phyloP scores from a whole-genome alignment of 30 jellyfish, hydroid and myxozoan genomes.

The Aurelia sp. region DNA sequence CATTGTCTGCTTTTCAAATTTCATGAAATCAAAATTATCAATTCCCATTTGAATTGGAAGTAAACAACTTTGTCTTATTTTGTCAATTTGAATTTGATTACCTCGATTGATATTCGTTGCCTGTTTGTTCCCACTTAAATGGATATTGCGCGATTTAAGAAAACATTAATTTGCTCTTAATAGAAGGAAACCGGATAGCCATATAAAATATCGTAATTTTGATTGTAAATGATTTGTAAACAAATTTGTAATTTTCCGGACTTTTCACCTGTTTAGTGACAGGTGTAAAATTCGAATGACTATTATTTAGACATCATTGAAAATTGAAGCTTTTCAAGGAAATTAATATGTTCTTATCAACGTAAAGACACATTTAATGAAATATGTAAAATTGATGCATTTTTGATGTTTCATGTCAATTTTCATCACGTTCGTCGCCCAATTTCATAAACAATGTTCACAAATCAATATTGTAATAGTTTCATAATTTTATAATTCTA shows the following conservation, averaged over 20 bases:
- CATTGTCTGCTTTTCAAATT: too few relatives aligned
- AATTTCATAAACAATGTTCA: too few relatives aligned
- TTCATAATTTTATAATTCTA: too few relatives aligned
- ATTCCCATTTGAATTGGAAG: neutral
- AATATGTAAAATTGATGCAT: too few relatives aligned
- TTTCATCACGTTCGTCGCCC: too few relatives aligned
- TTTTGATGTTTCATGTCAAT: too few relatives aligned
- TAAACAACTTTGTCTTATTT: neutral
- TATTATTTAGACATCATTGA: too few relatives aligned
- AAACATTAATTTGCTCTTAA: constrained; percentile 53
- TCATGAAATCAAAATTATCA: too few relatives aligned
- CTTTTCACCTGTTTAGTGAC: constrained; percentile 41
- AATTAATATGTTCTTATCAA: too few relatives aligned
- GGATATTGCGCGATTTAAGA: constrained; percentile 19
- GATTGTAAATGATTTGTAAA: constrained; percentile 68
- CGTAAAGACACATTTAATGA: too few relatives aligned
- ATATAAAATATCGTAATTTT: constrained; percentile 15
- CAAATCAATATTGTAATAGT: too few relatives aligned
- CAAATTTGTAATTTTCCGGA: constrained; percentile 37
- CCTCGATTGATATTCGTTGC: neutral
- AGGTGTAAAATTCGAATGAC: constrained; percentile 17
- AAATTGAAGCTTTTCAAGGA: too few relatives aligned
- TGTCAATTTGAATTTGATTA: constrained; percentile 6
- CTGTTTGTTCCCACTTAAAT: constrained; percentile 32
- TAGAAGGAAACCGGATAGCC: constrained; percentile 23